Evolutionary conservation across 2,113 vertebrate genomes (phyloP).

Genomic region (Odobenus rosmarus): DNA sequence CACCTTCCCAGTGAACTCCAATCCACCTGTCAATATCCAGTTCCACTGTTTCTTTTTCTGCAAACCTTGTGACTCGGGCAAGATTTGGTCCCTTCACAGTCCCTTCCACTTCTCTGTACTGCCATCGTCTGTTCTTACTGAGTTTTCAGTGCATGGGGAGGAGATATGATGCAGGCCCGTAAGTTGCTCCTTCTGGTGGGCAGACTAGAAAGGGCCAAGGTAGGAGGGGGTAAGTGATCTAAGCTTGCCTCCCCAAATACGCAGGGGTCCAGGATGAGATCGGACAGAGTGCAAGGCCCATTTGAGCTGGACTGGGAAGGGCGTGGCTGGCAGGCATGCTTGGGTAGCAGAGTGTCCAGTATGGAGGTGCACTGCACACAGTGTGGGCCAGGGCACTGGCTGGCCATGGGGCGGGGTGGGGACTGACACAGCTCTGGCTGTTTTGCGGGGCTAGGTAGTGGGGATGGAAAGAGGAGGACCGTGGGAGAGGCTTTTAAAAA

Average conservation of each 20-base stretch:
- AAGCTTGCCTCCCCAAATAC: not conserved
- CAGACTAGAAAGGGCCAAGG: not conserved
- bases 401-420: not conserved
- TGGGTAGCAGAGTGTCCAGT: not conserved
- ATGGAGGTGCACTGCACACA: not conserved
- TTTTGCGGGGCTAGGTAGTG: not conserved
- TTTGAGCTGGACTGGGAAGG: not conserved
- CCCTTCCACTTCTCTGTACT: too few relatives aligned
- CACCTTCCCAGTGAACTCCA: not conserved
- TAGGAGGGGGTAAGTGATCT: not conserved
- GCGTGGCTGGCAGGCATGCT: not conserved
- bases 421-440: not conserved
- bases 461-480: not conserved
- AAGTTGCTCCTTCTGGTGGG: not conserved
- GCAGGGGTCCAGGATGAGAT: not conserved
- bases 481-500: not conserved
- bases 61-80: not conserved
- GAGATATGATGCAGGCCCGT: not conserved
- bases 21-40: not conserved
- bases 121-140: not conserved
- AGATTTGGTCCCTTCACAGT: not conserved
- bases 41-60: not conserved
- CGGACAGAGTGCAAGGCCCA: not conserved
- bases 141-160: not conserved
- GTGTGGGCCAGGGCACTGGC: not conserved